Evolutionary conservation across 2,888 invertebrate species (phyloP).

Genomic region (Isotomurus palustris): DNA sequence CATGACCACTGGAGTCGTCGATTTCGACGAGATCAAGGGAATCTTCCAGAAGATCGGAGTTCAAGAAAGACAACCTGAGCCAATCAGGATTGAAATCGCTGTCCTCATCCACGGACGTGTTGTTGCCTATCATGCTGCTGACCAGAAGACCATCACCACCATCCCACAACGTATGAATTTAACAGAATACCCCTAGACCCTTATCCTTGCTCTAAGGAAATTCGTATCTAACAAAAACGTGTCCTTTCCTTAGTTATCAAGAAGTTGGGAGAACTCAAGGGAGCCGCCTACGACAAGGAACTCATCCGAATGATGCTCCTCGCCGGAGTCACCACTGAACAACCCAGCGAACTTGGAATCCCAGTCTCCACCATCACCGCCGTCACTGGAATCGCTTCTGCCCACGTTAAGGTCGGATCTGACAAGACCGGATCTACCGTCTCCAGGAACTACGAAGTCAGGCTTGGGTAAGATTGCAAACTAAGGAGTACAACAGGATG

Average conservation of each 20-base stretch:
- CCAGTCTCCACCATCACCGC: constrained; percentile 40
- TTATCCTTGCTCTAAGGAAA: neutral
- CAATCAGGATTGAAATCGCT: constrained; percentile 42
- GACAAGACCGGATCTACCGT: constrained; percentile 38
- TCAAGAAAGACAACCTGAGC: constrained; percentile 36
- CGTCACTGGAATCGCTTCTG: constrained; percentile 30
- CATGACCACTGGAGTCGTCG: constrained; percentile 39
- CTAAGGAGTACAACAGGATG: neutral
- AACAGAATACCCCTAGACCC: neutral
- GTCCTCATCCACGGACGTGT: constrained; percentile 40
- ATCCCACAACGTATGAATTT: constrained; percentile 33
- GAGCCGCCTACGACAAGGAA: constrained; percentile 41
- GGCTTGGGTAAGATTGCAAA: constrained; percentile 2
- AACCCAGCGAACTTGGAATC: constrained; percentile 42
- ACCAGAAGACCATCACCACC: constrained; percentile 37
- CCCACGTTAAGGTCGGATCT: constrained; percentile 40
- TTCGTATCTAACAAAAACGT: no score
- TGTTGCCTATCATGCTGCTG: constrained; percentile 44
- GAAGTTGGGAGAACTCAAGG: constrained; percentile 37
- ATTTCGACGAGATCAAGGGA: constrained; percentile 41
- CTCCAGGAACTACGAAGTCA: constrained; percentile 36
- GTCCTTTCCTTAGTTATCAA: constrained; percentile 25
- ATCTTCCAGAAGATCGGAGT: constrained; percentile 43
- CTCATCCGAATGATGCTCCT: constrained; percentile 39
- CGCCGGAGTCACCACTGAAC: constrained; percentile 41